These are phyloP conservation scores for Lanius collurio DNA, from an alignment of 2,113 vertebrate species.

Conservation along the genomic window DNA sequence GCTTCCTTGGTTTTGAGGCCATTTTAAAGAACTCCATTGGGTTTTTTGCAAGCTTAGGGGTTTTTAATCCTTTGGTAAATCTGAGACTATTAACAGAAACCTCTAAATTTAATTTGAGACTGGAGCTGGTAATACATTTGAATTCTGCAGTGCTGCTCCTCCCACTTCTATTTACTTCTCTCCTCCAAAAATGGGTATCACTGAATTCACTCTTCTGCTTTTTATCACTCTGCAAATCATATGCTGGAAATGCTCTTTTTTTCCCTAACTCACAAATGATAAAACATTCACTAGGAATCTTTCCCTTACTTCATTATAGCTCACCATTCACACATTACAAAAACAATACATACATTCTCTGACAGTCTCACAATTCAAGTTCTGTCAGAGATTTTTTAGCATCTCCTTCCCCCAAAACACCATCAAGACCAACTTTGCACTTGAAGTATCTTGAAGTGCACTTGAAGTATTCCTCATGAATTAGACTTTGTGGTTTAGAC, in stretches of 20 bases:
- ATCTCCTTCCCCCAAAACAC: background rate
- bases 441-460: background rate
- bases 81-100: background rate
- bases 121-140: background rate
- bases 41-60: background rate
- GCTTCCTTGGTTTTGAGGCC: background rate
- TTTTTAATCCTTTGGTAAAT: background rate
- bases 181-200: background rate
- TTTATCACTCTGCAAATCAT: background rate
- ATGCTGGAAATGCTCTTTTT: background rate
- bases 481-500: background rate
- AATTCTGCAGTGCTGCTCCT: background rate
- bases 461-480: background rate
- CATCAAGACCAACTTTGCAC: background rate
- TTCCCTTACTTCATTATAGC: background rate
- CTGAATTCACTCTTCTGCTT: background rate
- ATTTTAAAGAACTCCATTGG: background rate
- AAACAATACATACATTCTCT: background rate
- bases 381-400: background rate
- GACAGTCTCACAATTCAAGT: background rate
- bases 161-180: background rate
- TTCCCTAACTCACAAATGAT: background rate
- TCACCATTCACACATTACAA: background rate
- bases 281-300: background rate
- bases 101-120: background rate